phyloP scores from a whole-genome alignment of 37 sponge, comb jelly and placozoan genomes.

The Eunapius fragilis region DNA sequence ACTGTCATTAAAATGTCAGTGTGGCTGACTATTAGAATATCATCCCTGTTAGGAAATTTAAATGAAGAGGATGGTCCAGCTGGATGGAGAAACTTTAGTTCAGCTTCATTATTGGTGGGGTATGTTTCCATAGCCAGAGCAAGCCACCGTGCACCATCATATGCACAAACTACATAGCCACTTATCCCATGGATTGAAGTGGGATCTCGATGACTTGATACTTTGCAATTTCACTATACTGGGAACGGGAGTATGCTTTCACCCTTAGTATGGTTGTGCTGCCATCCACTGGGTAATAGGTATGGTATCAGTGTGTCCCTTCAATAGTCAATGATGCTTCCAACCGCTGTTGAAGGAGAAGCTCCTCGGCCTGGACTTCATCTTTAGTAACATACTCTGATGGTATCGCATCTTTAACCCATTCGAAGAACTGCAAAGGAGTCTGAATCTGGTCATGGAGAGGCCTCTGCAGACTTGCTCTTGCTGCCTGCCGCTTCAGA shows the following conservation, averaged over 20 bases:
- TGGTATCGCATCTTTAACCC: conserved; percentile 22
- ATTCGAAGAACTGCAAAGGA: conserved; percentile 53
- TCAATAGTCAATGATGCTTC: conserved; percentile 27
- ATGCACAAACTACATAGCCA: conserved; percentile 34
- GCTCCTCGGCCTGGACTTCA: conserved; percentile 20
- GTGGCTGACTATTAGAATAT: conserved; percentile 6
- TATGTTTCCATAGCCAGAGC: conserved; percentile 30
- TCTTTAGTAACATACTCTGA: conserved; percentile 11
- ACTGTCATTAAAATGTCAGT: conserved; percentile 15
- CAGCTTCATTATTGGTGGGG: conserved; percentile 1
- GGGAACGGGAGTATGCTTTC: conserved; percentile 14
- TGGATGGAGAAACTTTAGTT: conserved; percentile 51
- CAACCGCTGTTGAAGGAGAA: conserved; percentile 13
- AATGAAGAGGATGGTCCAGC: no score
- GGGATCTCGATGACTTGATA: neutral
- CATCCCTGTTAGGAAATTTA: conserved; percentile 17
- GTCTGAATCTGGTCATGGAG: conserved; percentile 60
- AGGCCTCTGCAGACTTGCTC: conserved; percentile 60
- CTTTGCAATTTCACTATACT: conserved; percentile 24
- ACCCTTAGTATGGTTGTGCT: conserved; percentile 5
- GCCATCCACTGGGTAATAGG: conserved; percentile 11
- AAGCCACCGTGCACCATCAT: conserved; percentile 42
- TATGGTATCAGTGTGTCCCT: conserved; percentile 37
- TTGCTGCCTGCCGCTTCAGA: conserved; percentile 52
- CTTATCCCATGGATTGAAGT: conserved; percentile 3